phyloP scores from a whole-genome alignment of 1,140 invertebrate genomes.

The Nomia melanderi region DNA sequence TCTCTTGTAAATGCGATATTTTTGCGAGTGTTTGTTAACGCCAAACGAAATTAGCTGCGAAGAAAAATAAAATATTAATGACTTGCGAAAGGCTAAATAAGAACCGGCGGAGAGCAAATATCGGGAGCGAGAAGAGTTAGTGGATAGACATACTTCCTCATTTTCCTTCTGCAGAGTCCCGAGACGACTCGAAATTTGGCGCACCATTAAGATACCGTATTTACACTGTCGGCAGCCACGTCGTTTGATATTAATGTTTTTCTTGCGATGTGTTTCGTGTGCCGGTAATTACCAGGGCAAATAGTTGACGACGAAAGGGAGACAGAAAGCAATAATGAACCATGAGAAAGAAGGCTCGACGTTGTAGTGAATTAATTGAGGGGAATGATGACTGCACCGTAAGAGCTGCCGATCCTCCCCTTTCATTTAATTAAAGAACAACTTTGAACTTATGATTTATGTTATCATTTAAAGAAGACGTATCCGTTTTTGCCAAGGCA shows the following conservation, averaged over 20 bases:
- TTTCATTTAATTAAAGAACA: slow-evolving; percentile 9
- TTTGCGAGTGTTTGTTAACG: neutral
- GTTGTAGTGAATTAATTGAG: slow-evolving; percentile 31
- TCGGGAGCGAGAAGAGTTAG: slow-evolving; percentile 42
- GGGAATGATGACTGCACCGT: slow-evolving; percentile 10
- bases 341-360: slow-evolving; percentile 29
- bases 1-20: too few relatives aligned
- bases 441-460: neutral
- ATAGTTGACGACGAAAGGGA: slow-evolving; percentile 55
- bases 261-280: slow-evolving; percentile 69
- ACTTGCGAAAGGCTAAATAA: slow-evolving; percentile 25
- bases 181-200: slow-evolving; percentile 63
- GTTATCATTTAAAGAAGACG: too few relatives aligned
- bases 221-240: slow-evolving; percentile 71
- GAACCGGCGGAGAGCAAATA: slow-evolving; percentile 40
- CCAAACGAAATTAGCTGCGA: neutral
- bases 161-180: slow-evolving; percentile 49
- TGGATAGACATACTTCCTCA: slow-evolving; percentile 47
- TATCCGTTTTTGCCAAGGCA: too few relatives aligned
- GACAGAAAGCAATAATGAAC: slow-evolving; percentile 34
- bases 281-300: slow-evolving; percentile 72
- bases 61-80: neutral
- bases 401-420: neutral
- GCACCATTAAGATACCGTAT: slow-evolving; percentile 72
- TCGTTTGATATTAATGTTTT: slow-evolving; percentile 77